Evolutionary conservation across 2,113 vertebrate species (phyloP).

Genomic region (Jaculus jaculus): DNA sequence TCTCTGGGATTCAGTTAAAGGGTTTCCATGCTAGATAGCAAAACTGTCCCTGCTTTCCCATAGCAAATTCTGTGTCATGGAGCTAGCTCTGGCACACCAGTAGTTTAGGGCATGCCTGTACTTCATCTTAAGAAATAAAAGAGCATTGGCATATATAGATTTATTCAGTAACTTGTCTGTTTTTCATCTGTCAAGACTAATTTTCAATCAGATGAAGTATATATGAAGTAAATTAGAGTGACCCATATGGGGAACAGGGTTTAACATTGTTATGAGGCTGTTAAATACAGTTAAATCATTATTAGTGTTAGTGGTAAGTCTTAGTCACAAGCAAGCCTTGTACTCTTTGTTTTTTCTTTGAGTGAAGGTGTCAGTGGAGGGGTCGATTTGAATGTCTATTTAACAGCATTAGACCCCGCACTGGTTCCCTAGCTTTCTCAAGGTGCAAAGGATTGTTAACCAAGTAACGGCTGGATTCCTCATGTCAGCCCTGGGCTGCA

Average conservation of each 20-base stretch:
- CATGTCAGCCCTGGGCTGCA: not conserved
- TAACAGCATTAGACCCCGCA: not conserved
- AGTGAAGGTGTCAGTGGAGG: too few relatives aligned
- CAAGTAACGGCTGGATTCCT: not conserved
- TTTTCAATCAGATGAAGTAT: not conserved
- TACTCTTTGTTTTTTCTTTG: too few relatives aligned
- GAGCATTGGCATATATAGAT: not conserved
- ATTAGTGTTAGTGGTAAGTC: not conserved
- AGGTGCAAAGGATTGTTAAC: not conserved
- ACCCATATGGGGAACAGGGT: not conserved
- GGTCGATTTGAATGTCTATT: not conserved
- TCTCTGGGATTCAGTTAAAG: not conserved
- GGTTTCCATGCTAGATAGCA: not conserved
- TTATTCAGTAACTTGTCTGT: not conserved
- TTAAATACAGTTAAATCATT: not conserved
- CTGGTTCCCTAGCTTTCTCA: not conserved
- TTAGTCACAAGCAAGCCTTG: not conserved
- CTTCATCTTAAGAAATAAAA: conserved; percentile 18
- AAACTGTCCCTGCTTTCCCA: not conserved
- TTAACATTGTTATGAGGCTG: too few relatives aligned
- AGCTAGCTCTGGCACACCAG: not conserved
- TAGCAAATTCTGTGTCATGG: not conserved
- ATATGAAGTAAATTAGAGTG: not conserved
- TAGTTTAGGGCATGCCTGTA: not conserved
- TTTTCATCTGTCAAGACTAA: not conserved